Percentiles rank a stretch among this genome's conserved stretches.
Evolutionary conservation across 1,140 invertebrate species (phyloP).

Genomic region (Periplaneta americana): DNA sequence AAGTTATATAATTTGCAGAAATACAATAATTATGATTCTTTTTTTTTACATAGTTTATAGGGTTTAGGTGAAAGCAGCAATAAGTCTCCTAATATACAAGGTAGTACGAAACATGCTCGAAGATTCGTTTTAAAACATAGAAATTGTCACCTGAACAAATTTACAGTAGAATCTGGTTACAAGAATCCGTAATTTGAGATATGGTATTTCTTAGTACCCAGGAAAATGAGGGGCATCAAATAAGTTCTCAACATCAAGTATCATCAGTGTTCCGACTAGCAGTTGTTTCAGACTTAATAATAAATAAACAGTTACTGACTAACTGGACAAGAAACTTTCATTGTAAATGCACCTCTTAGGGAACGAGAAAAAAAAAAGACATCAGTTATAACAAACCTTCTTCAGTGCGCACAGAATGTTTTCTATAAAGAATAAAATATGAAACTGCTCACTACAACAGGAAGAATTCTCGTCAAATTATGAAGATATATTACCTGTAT

Average conservation of each 20-base stretch:
- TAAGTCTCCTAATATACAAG: not conserved
- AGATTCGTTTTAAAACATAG: not conserved
- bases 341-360: not conserved
- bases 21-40: not conserved
- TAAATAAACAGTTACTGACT: no score
- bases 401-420: not conserved
- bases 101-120: not conserved
- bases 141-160: not conserved
- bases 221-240: not conserved
- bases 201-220: not conserved
- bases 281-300: no score
- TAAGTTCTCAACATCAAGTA: not conserved
- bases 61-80: not conserved
- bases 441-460: no score
- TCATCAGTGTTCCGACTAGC: no score
- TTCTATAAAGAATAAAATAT: no score
- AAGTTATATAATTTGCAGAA: not conserved
- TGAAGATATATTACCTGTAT: no score
- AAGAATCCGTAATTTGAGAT: not conserved
- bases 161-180: not conserved
- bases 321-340: not conserved
- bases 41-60: not conserved
- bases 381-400: no score
- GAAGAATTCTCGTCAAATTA: no score
- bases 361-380: no score